A percentile compares a stretch with the other conserved stretches of the same genome.
These are phyloP conservation scores for Emydocephalus ijimae DNA, from an alignment of 2,113 vertebrate genomes.

Conservation along the genomic window DNA sequence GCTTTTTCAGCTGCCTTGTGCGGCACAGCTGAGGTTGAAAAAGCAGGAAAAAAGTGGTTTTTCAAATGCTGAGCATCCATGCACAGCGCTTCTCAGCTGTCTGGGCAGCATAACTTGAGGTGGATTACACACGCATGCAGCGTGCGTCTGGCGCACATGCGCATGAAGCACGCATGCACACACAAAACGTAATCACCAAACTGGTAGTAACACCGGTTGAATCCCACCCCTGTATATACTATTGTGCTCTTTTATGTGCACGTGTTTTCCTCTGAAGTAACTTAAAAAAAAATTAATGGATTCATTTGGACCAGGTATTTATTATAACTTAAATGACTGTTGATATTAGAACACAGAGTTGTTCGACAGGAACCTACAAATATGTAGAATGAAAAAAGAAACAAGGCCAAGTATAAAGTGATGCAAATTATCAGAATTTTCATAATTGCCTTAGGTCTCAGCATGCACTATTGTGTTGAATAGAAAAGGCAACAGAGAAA, in stretches of 20 bases:
- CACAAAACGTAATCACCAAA: too few species aligned
- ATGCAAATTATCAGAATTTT: not conserved
- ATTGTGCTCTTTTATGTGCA: not conserved
- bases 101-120: too few species aligned
- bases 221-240: too few species aligned
- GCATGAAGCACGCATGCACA: too few species aligned
- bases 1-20: too few species aligned
- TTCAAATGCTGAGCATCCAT: too few species aligned
- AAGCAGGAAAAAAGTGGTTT: too few species aligned
- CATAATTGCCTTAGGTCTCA: not conserved
- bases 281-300: not conserved
- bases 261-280: not conserved
- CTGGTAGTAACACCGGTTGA: too few species aligned
- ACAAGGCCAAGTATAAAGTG: not conserved
- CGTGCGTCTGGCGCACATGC: too few species aligned
- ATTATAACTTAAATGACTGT: not conserved
- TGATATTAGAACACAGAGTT: slow-evolving; percentile 12
- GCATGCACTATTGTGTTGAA: not conserved
- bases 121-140: too few species aligned
- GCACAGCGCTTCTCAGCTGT: too few species aligned
- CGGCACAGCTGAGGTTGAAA: too few species aligned
- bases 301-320: not conserved
- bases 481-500: not conserved
- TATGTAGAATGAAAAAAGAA: slow-evolving; percentile 4
- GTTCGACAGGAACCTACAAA: not conserved